Percentiles rank a stretch among this genome's conserved stretches.
These are phyloP conservation scores for Ectemnius lituratus DNA, from an alignment of 2,888 invertebrate species.

Conservation along the genomic window DNA sequence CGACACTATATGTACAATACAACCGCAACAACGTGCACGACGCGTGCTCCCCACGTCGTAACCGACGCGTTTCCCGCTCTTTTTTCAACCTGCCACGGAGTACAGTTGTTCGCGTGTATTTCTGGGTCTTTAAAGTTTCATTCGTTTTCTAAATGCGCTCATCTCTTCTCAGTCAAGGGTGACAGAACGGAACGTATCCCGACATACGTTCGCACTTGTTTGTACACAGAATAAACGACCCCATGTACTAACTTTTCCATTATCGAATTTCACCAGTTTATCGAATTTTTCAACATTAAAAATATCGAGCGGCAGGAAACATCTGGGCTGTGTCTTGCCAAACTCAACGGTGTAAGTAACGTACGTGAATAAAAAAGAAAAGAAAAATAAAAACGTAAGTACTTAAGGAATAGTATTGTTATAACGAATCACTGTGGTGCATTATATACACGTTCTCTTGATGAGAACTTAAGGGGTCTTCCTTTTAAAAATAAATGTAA, in stretches of 20 bases:
- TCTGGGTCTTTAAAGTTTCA: constrained; percentile 21
- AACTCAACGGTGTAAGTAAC: constrained; percentile 32
- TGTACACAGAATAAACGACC: not conserved
- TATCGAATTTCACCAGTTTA: too few relatives aligned
- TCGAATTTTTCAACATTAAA: too few relatives aligned
- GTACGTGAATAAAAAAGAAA: constrained; percentile 40
- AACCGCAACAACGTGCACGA: constrained; percentile 58
- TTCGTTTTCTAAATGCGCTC: constrained; percentile 36
- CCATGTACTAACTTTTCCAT: not conserved
- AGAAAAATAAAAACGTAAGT: constrained; percentile 47
- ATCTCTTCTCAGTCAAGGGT: constrained; percentile 31
- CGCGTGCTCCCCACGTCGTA: constrained; percentile 37
- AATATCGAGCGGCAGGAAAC: constrained; percentile 7
- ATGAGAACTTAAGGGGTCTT: constrained; percentile 3
- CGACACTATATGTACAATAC: constrained; percentile 69
- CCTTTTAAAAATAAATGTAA: constrained; percentile 3
- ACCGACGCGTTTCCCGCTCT: constrained; percentile 46
- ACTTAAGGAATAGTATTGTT: constrained; percentile 43
- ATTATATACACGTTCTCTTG: constrained; percentile 32
- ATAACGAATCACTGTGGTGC: constrained; percentile 44
- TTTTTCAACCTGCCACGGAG: constrained; percentile 62
- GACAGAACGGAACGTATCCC: constrained; percentile 41
- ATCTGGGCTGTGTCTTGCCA: not conserved
- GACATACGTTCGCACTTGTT: constrained; percentile 7
- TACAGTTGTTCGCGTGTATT: constrained; percentile 43